phyloP scores from a whole-genome alignment of 2,888 invertebrate genomes.

The Epinotia demarniana region DNA sequence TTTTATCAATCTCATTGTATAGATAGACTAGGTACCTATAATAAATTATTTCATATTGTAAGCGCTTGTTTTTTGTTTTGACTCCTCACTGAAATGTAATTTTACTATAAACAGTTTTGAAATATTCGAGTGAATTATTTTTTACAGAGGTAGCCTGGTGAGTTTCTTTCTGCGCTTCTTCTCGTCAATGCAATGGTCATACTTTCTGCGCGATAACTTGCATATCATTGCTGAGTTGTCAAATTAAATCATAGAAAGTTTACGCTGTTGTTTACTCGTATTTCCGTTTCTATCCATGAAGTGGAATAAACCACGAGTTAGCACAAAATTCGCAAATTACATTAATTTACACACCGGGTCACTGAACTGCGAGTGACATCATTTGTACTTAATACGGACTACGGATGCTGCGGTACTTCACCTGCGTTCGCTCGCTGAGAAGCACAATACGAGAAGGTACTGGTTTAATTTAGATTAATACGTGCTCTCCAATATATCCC shows the following conservation, averaged over 20 bases:
- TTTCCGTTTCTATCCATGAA: neutral
- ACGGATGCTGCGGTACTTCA: slow-evolving; percentile 21
- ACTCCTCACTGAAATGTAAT: neutral
- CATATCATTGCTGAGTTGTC: too few species aligned
- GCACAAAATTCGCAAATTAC: neutral
- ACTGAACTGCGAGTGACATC: slow-evolving; percentile 10
- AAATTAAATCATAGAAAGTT: too few species aligned
- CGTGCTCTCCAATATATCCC: too few species aligned
- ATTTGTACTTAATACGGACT: neutral
- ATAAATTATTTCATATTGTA: neutral
- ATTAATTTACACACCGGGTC: neutral
- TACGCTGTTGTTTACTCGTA: too few species aligned
- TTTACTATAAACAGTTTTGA: too few species aligned
- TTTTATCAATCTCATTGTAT: slow-evolving; percentile 1
- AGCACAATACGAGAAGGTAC: neutral
- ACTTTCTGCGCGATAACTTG: too few species aligned
- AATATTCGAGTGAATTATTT: too few species aligned
- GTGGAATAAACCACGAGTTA: slow-evolving; percentile 2
- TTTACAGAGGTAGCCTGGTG: too few species aligned
- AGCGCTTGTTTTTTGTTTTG: neutral
- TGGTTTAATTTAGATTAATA: neutral
- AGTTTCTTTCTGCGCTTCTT: too few species aligned
- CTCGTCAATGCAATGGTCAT: too few species aligned
- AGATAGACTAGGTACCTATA: neutral
- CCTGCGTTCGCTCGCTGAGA: neutral